Base-by-base conservation (phyloP, 2,797 vertebrate genomes). In the Botia almorhae region DNA sequence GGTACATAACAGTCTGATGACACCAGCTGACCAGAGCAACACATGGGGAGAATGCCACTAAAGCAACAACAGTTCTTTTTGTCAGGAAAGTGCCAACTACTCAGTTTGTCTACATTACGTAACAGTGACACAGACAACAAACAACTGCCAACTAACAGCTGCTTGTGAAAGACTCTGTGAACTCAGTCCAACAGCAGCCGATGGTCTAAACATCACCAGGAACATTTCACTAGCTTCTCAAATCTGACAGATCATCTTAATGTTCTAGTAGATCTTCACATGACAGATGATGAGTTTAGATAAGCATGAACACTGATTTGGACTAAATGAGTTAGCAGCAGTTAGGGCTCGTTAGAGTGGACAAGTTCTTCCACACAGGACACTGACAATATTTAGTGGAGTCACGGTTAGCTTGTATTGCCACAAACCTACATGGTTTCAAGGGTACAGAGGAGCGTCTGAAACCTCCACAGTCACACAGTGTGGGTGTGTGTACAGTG, bases 391-490 rank as follows among this genome's bases (percentile, higher is more conserved):
- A 82, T 85, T 94, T 94, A 93, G 92, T 94, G 84, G 71, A 74
- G 76, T 87, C 78, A 93, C 90, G 89, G 90, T 92, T 91, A 93
- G 83, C 90, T 84, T 85, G 87, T 88, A 85, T 81, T 68, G 71
- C 87, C 91, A 91, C 61, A 78, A 85, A 72, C 87, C 64, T 73
- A 87, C 88, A 88, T 88, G 90, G 92, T 89, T 81, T 93, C 92
- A 92, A 94, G 88, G 93, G 93, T 94, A 93, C 93, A 89, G 0
- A 17, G 63, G 13, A 5, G 0, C 63, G 4, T 60, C 23, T 56
- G 56, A 92, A 93, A 93, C 92, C 88, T 94, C 93, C 92, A 93
- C 73, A 87, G 90, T 89, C 87, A 65, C 83, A 89, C 85, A 72
- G 88, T 83, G 4, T 23, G 16, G 85, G 83, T 12, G 39, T 46